A percentile compares a stretch with the other conserved stretches of the same genome.
phyloP scores from a whole-genome alignment of 2,888 invertebrate species.

The Synergus japonicus region DNA sequence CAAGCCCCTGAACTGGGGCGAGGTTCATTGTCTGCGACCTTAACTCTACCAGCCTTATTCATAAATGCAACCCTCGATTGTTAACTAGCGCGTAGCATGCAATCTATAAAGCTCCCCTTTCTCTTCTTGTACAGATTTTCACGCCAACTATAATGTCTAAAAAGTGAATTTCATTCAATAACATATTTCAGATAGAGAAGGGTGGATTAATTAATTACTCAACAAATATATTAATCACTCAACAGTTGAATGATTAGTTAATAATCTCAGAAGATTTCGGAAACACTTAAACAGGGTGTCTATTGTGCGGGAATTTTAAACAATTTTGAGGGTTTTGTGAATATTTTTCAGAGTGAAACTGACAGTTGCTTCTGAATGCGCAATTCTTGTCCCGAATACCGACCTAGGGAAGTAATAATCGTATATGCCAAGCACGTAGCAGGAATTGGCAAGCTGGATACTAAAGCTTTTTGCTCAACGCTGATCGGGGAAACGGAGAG shows the following conservation, averaged over 20 bases:
- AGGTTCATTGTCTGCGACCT: slow-evolving; percentile 73
- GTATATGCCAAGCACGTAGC: slow-evolving; percentile 17
- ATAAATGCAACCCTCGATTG: slow-evolving; percentile 70
- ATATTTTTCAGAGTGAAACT: not conserved
- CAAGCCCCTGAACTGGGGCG: slow-evolving; percentile 70
- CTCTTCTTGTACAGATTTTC: slow-evolving; percentile 22
- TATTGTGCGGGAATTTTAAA: too few relatives aligned
- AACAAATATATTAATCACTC: not conserved
- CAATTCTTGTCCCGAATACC: not conserved
- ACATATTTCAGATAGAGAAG: not conserved
- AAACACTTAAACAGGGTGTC: too few relatives aligned
- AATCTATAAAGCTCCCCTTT: slow-evolving; percentile 51
- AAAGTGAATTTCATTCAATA: not conserved
- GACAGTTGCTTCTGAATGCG: not conserved
- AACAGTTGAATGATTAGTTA: too few relatives aligned
- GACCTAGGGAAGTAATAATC: not conserved
- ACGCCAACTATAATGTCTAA: not conserved
- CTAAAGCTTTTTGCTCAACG: not conserved
- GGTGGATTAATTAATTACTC: not conserved
- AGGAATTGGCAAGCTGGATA: slow-evolving; percentile 14
- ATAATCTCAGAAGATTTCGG: too few relatives aligned
- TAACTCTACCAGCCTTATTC: slow-evolving; percentile 64
- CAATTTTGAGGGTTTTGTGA: not conserved
- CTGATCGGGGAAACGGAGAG: not conserved
- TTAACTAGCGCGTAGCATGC: slow-evolving; percentile 72